Base-by-base conservation (phyloP, 2,797 vertebrate species). In the Falco cherrug region DNA sequence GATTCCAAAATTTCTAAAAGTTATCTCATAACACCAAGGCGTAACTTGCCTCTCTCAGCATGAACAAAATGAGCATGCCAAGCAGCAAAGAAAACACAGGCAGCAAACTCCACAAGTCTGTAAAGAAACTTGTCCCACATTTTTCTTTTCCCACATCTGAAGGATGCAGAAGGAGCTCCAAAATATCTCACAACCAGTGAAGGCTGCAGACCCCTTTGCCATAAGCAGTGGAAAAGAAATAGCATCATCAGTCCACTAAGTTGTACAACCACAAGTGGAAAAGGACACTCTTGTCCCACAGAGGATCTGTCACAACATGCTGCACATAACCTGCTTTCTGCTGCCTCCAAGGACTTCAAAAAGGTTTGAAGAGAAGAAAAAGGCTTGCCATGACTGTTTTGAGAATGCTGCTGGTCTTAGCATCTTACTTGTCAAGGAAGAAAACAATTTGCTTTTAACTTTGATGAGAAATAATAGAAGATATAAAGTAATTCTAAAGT, bases 21-120 rank as follows among this genome's bases (percentile, higher is more conserved):
- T 20, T 33, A 87, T 54, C 48, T 93, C 47, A 7, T n/a, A 43
- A 60, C 31, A 89, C 88, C n/a, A 61, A 92, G 39, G 75, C 71
- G 47, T 71, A 90, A 89, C 45, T 68, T 61, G 65, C 31, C 50
- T 33, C 53, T 43, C 83, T 50, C 13, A 51, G 45, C 57, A 50
- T 12, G 15, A 82, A 45, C 9, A 0, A 79, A 80, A 90, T 0
- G 5, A 77, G 48, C 13, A 64, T 87, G 54, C 65, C 75, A 93
- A 83, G 24, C 24, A 75, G 37, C 39, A 63, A 75, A 64, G 48
- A 84, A 87, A 85, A 68, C 29, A 57, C 43, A 61, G 21, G n/a
- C 24, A 90, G 47, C 16, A 71, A 82, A 78, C 4, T 48, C 35
- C 22, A 64, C 17, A 43, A 53, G 13, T 22, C 39, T 31, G 17